phyloP scores from a whole-genome alignment of 2,888 invertebrate species.

The Punctoribates punctum region DNA sequence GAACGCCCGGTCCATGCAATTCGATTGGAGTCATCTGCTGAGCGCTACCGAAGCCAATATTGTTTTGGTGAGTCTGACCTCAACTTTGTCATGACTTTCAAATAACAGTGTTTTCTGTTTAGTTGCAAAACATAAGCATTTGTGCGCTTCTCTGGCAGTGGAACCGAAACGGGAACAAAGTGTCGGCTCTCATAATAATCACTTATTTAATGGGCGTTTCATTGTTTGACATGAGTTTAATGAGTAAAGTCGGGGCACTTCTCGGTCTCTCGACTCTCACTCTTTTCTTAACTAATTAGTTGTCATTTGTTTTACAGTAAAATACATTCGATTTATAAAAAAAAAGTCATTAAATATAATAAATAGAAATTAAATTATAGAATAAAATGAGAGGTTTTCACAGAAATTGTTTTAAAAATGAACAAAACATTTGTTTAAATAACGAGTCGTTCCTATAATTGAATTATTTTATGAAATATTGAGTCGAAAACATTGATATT shows the following conservation, averaged over 20 bases:
- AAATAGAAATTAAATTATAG: slow-evolving; percentile 28
- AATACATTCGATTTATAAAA: background rate
- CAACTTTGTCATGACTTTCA: background rate
- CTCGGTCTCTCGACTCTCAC: slow-evolving; percentile 22
- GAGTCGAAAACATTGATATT: background rate
- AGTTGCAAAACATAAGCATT: slow-evolving; percentile 43
- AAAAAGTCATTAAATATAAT: slow-evolving; percentile 22
- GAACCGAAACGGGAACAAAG: slow-evolving; percentile 36
- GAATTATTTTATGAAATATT: background rate
- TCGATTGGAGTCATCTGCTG: slow-evolving; percentile 43
- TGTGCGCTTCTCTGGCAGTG: slow-evolving; percentile 43
- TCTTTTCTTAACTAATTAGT: slow-evolving; percentile 30
- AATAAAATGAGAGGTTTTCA: background rate
- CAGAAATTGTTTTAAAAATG: background rate
- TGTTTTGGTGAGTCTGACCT: slow-evolving; percentile 37
- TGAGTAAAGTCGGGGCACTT: slow-evolving; percentile 30
- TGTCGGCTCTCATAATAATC: slow-evolving; percentile 32
- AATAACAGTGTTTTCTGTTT: background rate
- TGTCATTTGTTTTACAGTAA: slow-evolving; percentile 14
- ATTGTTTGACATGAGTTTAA: slow-evolving; percentile 17
- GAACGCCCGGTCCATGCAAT: slow-evolving; percentile 44
- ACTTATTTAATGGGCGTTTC: slow-evolving; percentile 38
- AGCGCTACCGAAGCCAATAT: slow-evolving; percentile 43
- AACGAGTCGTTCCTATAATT: background rate
- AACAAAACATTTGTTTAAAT: background rate